These are phyloP conservation scores for Phenacoccus solenopsis DNA, from an alignment of 1,140 invertebrate species.

Conservation along the genomic window DNA sequence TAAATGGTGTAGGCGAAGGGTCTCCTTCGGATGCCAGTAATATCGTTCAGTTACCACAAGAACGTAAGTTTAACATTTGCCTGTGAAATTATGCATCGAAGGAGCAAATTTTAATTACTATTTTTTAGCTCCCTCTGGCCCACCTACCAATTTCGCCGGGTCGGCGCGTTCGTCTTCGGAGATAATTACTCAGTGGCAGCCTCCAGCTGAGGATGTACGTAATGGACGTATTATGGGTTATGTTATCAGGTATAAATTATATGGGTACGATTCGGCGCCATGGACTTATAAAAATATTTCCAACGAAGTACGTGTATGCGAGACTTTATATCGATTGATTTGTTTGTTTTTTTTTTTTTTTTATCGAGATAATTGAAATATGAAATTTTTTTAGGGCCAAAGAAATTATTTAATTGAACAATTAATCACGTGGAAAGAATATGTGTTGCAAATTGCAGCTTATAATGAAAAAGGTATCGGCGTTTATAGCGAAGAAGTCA, in stretches of 20 bases:
- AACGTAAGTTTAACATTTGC: conserved; percentile 50
- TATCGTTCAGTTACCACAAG: conserved; percentile 77
- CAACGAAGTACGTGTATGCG: conserved; percentile 47
- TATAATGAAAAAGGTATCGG: conserved; percentile 96
- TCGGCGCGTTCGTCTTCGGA: conserved; percentile 84
- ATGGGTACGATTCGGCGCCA: conserved; percentile 78
- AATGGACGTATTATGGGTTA: conserved; percentile 93
- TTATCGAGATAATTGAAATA: background rate
- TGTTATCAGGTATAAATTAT: conserved; percentile 76
- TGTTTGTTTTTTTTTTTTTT: too few relatives aligned
- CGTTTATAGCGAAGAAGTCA: conserved; percentile 77
- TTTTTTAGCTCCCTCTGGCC: conserved; percentile 66
- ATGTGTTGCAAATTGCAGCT: conserved; percentile 91
- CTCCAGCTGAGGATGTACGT: conserved; percentile 78
- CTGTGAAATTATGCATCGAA: background rate
- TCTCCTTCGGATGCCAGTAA: conserved; percentile 76
- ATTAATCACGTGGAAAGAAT: conserved; percentile 95
- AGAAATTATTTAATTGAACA: conserved; percentile 85
- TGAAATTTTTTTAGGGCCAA: conserved; percentile 45
- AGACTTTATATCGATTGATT: background rate
- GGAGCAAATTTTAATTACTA: background rate
- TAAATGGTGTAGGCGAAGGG: conserved; percentile 91
- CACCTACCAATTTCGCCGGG: conserved; percentile 77
- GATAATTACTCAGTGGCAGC: conserved; percentile 96
- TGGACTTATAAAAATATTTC: conserved; percentile 84